Evolutionary conservation across 1,140 invertebrate genomes (phyloP), one percentile per base, ranked within the genome.

Genomic region (Metaphire vulgaris): DNA sequence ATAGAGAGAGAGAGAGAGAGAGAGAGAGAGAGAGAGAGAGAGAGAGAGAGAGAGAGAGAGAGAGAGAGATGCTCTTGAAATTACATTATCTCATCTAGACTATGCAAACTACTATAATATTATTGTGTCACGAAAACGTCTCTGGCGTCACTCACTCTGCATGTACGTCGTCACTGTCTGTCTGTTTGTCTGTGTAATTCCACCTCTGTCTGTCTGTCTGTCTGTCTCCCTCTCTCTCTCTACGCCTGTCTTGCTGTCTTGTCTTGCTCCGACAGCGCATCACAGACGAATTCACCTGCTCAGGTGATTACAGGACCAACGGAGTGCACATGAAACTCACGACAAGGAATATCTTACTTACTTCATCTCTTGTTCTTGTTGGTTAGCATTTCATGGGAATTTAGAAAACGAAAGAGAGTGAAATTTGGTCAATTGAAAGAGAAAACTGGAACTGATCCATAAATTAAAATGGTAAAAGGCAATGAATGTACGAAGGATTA

Each of bases 221-320:
- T 77, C 31, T 75, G 29, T 75, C 29, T 74, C 21, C 69, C 73
- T 74, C 2, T 75, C 66, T 69, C 65, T 65, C 28, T 65, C 16
- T 28, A 6, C 69, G 15, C 33, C 56, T 1, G 71, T 2, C 65
- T n/a, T 72, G 2, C 65, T 15, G 65, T 30, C 33, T 32, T 56
- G 41, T 56, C 41, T 21, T 56, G 41, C 41, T 56, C 41, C 41
- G 41, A 21, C 21, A 12, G 41, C 41, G 1, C 1, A 32, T 69
- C n/a, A 69, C 12, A 12, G 28, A 69, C 12, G 68, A 69, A 69
- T 26, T 41, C 34, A 29, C 33, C 31, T 21, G 71, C 34, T 14
- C 28, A 41, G 14, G 71, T 33, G n/a, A 72, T 26, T 72, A 72
- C 64, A n/a, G n/a, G n/a, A 56, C 6, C 21, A 21, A 21, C 41